Evolutionary conservation across 2,797 vertebrate species (phyloP), one percentile per base, ranked within the genome.

Genomic region (Pelobates cultripes): DNA sequence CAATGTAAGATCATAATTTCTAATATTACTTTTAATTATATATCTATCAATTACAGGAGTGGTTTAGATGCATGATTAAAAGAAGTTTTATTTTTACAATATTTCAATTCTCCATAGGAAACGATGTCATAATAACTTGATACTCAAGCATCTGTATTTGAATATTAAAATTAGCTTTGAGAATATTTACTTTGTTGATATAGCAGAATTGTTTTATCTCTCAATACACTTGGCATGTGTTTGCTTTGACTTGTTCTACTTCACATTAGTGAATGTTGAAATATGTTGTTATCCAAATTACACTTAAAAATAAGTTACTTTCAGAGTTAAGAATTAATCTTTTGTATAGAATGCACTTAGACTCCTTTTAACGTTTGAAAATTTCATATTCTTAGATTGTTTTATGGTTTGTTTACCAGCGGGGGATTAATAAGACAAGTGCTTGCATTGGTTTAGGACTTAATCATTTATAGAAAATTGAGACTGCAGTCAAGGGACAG

Each of bases 151-250:
- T 44, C 61, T 73, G 40, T 67, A 43, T 44, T 40, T 74, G 47
- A 57, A 63, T 75, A 63, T 51, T 3, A 42, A 15, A 47, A 72
- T 72, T 72, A 72, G 47, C 74, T 82, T 77, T 72, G 60, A 77
- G 80, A 77, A 66, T 72, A 72, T 82, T 82, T 82, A 57, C 69
- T 67, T 82, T 82, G 45, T 72, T 72, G 60, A 82, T 81, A 70
- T 44, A 9, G n/a, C 75, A 53, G 43, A 15, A 40, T 45, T 71
- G 45, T 53, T 77, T 82, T 72, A 82, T 82, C 43, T 76, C 28
- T 51, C 14, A 66, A 45, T 71, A 60, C 57, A 77, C 57, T 82
- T 53, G 60, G 44, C 69, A 53, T 28, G 71, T 57, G 45, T 63
- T 82, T 82, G 75, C n/a, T 72, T 72, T 82, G 67, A 43, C 60